Evolutionary conservation across 2,113 vertebrate genomes (phyloP).

Genomic region (Rhineura floridana): DNA sequence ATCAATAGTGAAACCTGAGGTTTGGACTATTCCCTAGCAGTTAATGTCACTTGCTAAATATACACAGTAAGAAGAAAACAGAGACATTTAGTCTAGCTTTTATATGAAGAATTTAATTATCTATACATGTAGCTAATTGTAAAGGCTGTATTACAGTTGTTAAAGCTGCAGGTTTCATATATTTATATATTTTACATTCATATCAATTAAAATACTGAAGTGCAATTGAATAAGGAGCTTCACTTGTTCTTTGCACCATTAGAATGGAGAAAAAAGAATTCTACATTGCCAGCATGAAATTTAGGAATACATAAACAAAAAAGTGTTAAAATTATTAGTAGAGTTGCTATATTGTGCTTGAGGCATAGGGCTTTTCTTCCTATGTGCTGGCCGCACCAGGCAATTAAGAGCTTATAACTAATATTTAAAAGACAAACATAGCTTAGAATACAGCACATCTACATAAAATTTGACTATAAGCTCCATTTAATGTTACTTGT

Average conservation of each 20-base stretch:
- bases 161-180: slow-evolving; percentile 86
- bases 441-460: slow-evolving; percentile 67
- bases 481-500: slow-evolving; percentile 70
- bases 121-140: slow-evolving; percentile 86
- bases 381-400: slow-evolving; percentile 61
- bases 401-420: slow-evolving; percentile 69
- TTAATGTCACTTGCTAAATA: slow-evolving; percentile 37
- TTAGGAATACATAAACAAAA: slow-evolving; percentile 36
- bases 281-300: slow-evolving; percentile 49
- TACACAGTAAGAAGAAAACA: slow-evolving; percentile 77
- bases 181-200: slow-evolving; percentile 89
- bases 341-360: slow-evolving; percentile 62
- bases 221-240: slow-evolving; percentile 69
- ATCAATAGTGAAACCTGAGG: slow-evolving; percentile 11
- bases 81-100: slow-evolving; percentile 80
- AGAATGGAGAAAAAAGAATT: slow-evolving; percentile 40
- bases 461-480: slow-evolving; percentile 64
- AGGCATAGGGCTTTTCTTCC: slow-evolving; percentile 43
- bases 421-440: slow-evolving; percentile 66
- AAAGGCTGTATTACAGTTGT: slow-evolving; percentile 89
- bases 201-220: slow-evolving; percentile 81
- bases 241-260: slow-evolving; percentile 61
- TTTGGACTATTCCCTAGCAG: slow-evolving; percentile 17
- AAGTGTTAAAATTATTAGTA: slow-evolving; percentile 54
- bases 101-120: slow-evolving; percentile 89